Evolutionary conservation across 2,113 vertebrate genomes (phyloP), one percentile per base, ranked within the genome.

Genomic region (Myrmecophaga tridactyla): DNA sequence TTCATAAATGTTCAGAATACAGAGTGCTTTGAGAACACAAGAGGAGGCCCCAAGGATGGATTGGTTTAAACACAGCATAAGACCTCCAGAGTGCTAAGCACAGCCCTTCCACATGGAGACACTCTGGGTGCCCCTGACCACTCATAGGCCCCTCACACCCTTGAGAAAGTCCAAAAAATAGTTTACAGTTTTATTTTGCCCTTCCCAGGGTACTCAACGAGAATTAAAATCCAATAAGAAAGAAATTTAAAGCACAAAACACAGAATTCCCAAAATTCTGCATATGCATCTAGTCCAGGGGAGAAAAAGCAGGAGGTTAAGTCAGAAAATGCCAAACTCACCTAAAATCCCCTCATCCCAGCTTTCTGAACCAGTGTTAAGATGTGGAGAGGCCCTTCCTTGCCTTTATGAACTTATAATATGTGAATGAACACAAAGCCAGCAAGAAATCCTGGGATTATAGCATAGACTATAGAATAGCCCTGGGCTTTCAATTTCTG

Each of bases 401-500:
- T 56, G 76, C 18, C 29, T 92, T 92, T 75, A 90, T 58, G 76
- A 85, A 65, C 51, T 91, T 89, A 65, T 17, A 60, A 48, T 41
- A 95, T 15, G 48, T 75, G 84, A 46, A 80, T 56, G 84, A 83
- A 93, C 34, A 58, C 1, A 10, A 92, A 95, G 65, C 76, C 56
- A n/a, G 2, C 31, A 46, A 25, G 29, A 92, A 43, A 20, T 8
- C 20, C 48, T 75, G 36, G 58, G 46, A 25, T 80, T 77, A 92
- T n/a, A 67, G 63, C 10, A 25, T 14, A 62, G 76, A 93, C 89
- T 92, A 17, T 20, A 53, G 76, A 72, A 51, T 5, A 17, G 51
- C 21, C 27, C 48, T 18, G 34, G 41, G 70, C 80, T 94, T 97
- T 96, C 11, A 5, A 80, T 92, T 97, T 97, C 83, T 89, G 29